Evolutionary conservation across 2,797 vertebrate genomes (phyloP), one percentile per base, ranked within the genome.

Genomic region (Hydrophis major): DNA sequence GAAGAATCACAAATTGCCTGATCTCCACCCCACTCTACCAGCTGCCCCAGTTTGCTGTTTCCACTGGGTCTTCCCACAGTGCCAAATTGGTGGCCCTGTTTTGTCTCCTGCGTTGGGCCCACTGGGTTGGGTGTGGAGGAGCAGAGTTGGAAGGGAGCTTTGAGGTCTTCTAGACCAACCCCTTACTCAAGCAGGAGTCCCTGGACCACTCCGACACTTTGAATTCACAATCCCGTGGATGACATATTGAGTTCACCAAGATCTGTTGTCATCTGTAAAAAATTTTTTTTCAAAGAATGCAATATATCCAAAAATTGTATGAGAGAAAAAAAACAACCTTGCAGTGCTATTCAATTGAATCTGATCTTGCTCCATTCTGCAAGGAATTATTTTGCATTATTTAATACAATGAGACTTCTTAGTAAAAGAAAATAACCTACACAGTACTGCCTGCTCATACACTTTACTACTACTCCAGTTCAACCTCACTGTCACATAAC

Each of bases 401-500:
- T 11, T 50, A 91, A 60, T 28, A 89, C 88, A 93, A 92, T 1
- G 94, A 83, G 90, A 22, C 28, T 93, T 4, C 74, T 53, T 93
- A 92, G 1, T 92, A 92, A 57, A 92, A 95, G 69, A 90, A 94
- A 59, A 89, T 95, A 95, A 53, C 94, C 95, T 60, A 93, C 90
- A 61, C n/a, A 94, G 94, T 87, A 88, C 94, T 96, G 59, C 60
- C 55, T 14, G 42, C 90, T 92, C 88, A 86, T 7, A 89, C 57
- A 92, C 63, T 94, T 91, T 87, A 95, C 94, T 59, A 95, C 94
- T 53, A 53, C 50, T 92, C 87, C 88, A 88, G 95, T 96, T 97
- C 97, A 93, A 97, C 98, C 97, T 97, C 89, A 87, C 92, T 42
- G 96, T 97, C 95, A 94, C 98, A 96, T 88, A 96, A 96, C 97